Evolutionary conservation across 2,797 vertebrate species (phyloP).

Genomic region (Anomalospiza imberbis): DNA sequence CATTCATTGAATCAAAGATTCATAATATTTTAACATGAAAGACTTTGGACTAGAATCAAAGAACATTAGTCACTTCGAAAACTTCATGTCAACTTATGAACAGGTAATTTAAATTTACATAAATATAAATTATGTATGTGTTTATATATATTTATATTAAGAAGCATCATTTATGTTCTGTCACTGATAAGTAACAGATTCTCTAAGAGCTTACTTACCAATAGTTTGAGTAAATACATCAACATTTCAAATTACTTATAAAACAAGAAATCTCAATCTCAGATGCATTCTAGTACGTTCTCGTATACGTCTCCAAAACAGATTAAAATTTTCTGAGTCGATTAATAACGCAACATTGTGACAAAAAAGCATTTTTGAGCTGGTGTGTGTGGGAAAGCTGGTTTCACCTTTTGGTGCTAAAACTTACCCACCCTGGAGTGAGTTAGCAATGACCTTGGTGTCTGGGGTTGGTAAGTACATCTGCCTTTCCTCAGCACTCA

Average conservation of each 20-base stretch:
- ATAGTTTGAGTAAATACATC: neutral
- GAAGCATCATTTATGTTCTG: neutral
- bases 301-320: neutral
- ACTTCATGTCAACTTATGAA: neutral
- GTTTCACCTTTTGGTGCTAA: neutral
- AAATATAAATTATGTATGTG: neutral
- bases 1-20: neutral
- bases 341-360: neutral
- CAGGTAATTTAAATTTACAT: neutral
- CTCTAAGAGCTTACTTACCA: neutral
- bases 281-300: neutral
- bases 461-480: neutral
- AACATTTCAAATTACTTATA: neutral
- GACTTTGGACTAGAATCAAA: neutral
- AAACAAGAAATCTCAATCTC: neutral
- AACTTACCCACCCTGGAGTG: neutral
- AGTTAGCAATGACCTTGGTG: neutral
- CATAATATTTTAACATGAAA: neutral
- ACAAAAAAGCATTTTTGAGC: neutral
- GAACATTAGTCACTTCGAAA: neutral
- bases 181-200: neutral
- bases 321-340: neutral
- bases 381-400: neutral
- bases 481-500: neutral
- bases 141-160: neutral